Evolutionary conservation across 2,113 vertebrate species (phyloP), one percentile per base, ranked within the genome.

Genomic region (Colossoma macropomum): DNA sequence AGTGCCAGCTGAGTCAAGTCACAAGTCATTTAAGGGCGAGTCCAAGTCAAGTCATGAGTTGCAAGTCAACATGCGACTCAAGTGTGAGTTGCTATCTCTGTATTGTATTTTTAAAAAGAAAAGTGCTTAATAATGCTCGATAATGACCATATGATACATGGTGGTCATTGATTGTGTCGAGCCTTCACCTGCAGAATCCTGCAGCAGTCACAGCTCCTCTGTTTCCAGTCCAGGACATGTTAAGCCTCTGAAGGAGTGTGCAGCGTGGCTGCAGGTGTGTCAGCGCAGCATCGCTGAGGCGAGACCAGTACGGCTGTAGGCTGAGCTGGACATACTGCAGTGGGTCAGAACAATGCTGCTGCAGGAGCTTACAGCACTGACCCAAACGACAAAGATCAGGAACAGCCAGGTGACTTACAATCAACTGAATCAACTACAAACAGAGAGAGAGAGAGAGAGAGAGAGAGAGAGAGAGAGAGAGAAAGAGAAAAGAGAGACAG

Each of bases 211-310:
- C 96, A 79, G 96, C 95, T 86, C 97, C 96, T 12, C 97, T 95
- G 92, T 96, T 98, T 87, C 98, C 98, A 28, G 96, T 97, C 98
- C 98, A 99, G 90, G 97, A 98, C 87, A 99, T 95, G 95, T 98
- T 97, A 92, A 99, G 95, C 95, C 96, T 96, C 90, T 99, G 98
- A 90, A 98, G 93, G 23, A 98, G 96, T 75, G 95, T 93, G 89
- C 97, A 99, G 87, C 98, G 96, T 86, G 95, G 90, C 93, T 97
- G 96, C 82, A 99, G 95, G 89, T 97, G 94, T 87, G 95, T 95
- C 89, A 99, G 89, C 56, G 97, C 96, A n/a, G 95, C 90, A 78
- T 99, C 98, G 81, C 93, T 96, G 88, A 99, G 93, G 81, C 93
- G 95, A 68, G 96, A 95, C 98, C 98, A 99, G 91, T 98, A 99